These are phyloP conservation scores for Centrocercus urophasianus DNA, from an alignment of 2,113 vertebrate genomes.

Conservation along the genomic window DNA sequence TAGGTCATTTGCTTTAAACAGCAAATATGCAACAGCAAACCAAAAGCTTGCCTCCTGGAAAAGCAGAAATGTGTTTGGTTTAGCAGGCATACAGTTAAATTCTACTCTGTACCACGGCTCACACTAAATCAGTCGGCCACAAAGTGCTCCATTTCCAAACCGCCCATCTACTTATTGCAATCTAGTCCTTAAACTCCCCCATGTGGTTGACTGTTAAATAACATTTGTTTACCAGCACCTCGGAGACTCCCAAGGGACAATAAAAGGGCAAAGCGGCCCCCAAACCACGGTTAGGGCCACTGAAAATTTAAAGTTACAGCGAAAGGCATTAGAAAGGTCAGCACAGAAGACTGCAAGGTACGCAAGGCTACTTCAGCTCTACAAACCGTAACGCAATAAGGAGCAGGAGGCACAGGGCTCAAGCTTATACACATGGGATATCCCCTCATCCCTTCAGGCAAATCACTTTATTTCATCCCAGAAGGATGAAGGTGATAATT, in stretches of 20 bases:
- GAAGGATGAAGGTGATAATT: neutral
- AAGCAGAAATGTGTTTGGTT: conserved; percentile 1
- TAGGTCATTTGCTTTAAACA: neutral
- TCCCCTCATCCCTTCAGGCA: neutral
- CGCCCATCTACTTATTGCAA: neutral
- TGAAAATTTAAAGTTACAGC: neutral
- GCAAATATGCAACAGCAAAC: neutral
- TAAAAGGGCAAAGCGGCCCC: neutral
- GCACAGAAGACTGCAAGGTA: neutral
- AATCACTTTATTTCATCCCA: neutral
- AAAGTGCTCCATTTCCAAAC: neutral
- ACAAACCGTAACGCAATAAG: neutral
- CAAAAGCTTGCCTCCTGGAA: neutral
- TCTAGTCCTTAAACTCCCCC: conserved; percentile 42
- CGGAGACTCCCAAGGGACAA: neutral
- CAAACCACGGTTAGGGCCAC: neutral
- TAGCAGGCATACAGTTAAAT: conserved; percentile 14
- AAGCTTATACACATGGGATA: neutral
- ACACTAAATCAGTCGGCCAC: neutral
- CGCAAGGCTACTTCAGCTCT: neutral
- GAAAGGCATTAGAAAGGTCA: neutral
- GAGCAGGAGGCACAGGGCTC: neutral
- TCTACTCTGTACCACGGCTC: neutral
- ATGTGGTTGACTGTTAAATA: conserved; percentile 17
- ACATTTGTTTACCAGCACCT: neutral